A percentile compares a stretch with the other conserved stretches of the same genome.
Conservation (phyloP, 2,888 invertebrate species). For the Drosophila kanekoi region DNA sequence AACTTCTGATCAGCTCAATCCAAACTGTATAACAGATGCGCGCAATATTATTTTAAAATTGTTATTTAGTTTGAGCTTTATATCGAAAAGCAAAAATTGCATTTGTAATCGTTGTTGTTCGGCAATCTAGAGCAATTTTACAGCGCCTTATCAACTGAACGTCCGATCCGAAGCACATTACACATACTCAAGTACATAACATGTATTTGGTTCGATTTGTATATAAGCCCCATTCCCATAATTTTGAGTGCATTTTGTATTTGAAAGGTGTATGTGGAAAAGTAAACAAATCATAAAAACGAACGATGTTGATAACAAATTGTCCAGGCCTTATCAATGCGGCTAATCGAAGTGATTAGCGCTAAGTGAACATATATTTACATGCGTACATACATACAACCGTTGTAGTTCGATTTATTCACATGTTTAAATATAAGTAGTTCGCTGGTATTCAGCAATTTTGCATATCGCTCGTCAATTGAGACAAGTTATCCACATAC, state of each 20-base stretch:
- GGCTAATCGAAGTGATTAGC: conserved; percentile 69
- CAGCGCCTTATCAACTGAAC: conserved; percentile 36
- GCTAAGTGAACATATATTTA: conserved; percentile 17
- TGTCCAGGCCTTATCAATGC: conserved; percentile 56
- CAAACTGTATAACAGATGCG: background rate
- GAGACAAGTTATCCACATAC: conserved; percentile 15
- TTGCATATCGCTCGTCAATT: conserved; percentile 45
- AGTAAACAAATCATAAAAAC: conserved; percentile 68
- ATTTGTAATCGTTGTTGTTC: conserved; percentile 6
- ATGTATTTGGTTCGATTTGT: background rate
- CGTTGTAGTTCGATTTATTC: background rate
- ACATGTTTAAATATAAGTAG: conserved; percentile 8
- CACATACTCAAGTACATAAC: background rate
- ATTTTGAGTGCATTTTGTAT: conserved; percentile 39
- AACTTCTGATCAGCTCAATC: background rate
- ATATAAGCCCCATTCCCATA: background rate
- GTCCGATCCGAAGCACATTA: background rate
- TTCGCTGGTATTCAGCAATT: conserved; percentile 13
- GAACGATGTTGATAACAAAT: conserved; percentile 52
- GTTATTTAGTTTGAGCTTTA: too few species aligned
- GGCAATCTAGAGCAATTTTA: conserved; percentile 31
- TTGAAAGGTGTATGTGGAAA: conserved; percentile 38
- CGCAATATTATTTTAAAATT: background rate
- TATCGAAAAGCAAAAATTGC: background rate
- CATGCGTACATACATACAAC: background rate